Percentiles rank a stretch among this genome's conserved stretches.
Conservation (phyloP, 1,140 invertebrate species). For the Lepidurus packardi region DNA sequence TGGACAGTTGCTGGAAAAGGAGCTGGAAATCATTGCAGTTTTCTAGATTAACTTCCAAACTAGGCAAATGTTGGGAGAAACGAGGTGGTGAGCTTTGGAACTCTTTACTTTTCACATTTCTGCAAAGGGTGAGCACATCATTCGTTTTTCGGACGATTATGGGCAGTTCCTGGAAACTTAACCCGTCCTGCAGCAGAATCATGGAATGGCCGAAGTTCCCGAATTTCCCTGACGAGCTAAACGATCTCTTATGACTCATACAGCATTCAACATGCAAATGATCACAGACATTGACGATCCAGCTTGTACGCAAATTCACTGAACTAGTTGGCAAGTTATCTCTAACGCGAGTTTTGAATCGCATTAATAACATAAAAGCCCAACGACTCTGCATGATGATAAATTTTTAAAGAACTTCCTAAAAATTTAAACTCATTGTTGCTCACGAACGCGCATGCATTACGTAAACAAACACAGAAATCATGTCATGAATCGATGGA, state of each 20-base stretch:
- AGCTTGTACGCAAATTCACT: slow-evolving; percentile 28
- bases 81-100: neutral
- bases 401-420: neutral
- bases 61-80: slow-evolving; percentile 21
- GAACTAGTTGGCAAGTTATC: neutral
- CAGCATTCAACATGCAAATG: too few relatives aligned
- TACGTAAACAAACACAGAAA: neutral
- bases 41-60: slow-evolving; percentile 26
- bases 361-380: neutral
- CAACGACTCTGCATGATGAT: neutral
- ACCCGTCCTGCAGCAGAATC: slow-evolving; percentile 61
- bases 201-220: slow-evolving; percentile 46
- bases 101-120: slow-evolving; percentile 25
- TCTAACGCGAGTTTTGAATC: neutral
- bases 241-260: slow-evolving; percentile 33
- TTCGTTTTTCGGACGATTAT: slow-evolving; percentile 55
- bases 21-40: slow-evolving; percentile 27
- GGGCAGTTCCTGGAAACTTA: slow-evolving; percentile 61
- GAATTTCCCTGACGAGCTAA: slow-evolving; percentile 29
- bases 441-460: neutral
- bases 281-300: too few relatives aligned
- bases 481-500: too few relatives aligned
- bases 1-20: slow-evolving; percentile 3
- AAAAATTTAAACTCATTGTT: neutral
- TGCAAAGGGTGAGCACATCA: slow-evolving; percentile 36